Conservation (phyloP, 2,888 invertebrate species). For the Caenorhabditis plicata region DNA sequence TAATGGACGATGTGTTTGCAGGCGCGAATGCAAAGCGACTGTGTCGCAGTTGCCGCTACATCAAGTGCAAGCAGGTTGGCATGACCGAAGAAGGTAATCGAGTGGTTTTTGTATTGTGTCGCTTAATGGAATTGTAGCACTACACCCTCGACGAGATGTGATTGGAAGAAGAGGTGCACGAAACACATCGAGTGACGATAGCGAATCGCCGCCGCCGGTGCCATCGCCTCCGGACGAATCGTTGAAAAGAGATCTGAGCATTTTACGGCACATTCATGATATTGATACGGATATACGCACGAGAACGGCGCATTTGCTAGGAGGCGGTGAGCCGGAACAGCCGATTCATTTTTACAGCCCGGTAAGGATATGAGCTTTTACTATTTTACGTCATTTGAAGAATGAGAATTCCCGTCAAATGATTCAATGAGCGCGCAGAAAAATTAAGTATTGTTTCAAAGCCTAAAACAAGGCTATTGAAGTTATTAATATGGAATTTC, state of each 20-base stretch:
- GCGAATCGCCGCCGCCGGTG: too few relatives aligned
- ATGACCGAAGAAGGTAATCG: slow-evolving; percentile 41
- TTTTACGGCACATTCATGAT: slow-evolving; percentile 28
- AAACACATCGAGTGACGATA: too few relatives aligned
- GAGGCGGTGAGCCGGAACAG: slow-evolving; percentile 21
- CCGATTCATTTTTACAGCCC: slow-evolving; percentile 31
- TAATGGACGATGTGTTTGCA: slow-evolving; percentile 5
- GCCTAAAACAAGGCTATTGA: too few relatives aligned
- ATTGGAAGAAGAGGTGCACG: slow-evolving; percentile 37
- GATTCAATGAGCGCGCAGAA: too few relatives aligned
- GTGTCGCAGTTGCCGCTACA: slow-evolving; percentile 39
- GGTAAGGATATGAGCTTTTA: too few relatives aligned
- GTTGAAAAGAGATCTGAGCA: slow-evolving; percentile 18
- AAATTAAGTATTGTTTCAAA: too few relatives aligned
- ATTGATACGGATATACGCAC: slow-evolving; percentile 31
- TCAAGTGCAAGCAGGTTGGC: slow-evolving; percentile 40
- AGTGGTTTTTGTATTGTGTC: neutral
- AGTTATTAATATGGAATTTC: too few relatives aligned
- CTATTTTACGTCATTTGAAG: too few relatives aligned
- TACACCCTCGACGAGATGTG: slow-evolving; percentile 41
- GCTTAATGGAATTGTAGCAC: slow-evolving; percentile 21
- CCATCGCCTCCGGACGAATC: too few relatives aligned
- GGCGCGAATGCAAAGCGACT: slow-evolving; percentile 33
- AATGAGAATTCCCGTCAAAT: too few relatives aligned
- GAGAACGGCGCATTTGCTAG: slow-evolving; percentile 17